Evolutionary conservation across 2,888 invertebrate genomes (phyloP).

Genomic region (Agrotis segetum): DNA sequence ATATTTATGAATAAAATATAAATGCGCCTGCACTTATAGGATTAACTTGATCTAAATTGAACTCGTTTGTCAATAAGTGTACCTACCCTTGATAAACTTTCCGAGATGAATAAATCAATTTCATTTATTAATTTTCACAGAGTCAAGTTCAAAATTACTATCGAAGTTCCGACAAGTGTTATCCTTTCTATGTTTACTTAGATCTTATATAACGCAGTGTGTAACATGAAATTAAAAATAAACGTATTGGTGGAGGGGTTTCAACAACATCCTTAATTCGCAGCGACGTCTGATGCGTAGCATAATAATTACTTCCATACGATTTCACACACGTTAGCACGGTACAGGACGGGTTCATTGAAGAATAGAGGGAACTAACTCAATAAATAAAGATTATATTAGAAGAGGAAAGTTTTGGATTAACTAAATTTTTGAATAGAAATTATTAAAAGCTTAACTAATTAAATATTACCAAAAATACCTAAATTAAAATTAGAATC

Average conservation of each 20-base stretch:
- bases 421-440: not conserved
- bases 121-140: not conserved
- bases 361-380: conserved; percentile 36
- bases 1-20: not conserved
- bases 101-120: not conserved
- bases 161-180: not conserved
- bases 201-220: conserved; percentile 46
- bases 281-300: conserved; percentile 73
- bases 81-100: not conserved
- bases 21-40: not conserved
- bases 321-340: conserved; percentile 79
- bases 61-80: too few species aligned
- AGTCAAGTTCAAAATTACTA: conserved; percentile 5
- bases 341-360: conserved; percentile 50
- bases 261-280: conserved; percentile 75
- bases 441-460: conserved; percentile 4
- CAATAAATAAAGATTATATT: not conserved
- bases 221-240: conserved; percentile 53
- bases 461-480: not conserved
- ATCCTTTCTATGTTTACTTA: conserved; percentile 43
- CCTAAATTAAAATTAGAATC: not conserved
- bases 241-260: conserved; percentile 47
- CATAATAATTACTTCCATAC: conserved; percentile 81
- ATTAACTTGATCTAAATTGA: not conserved
- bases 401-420: not conserved